These are phyloP conservation scores for Eriosoma lanigerum DNA, from an alignment of 1,140 invertebrate species.

Conservation along the genomic window DNA sequence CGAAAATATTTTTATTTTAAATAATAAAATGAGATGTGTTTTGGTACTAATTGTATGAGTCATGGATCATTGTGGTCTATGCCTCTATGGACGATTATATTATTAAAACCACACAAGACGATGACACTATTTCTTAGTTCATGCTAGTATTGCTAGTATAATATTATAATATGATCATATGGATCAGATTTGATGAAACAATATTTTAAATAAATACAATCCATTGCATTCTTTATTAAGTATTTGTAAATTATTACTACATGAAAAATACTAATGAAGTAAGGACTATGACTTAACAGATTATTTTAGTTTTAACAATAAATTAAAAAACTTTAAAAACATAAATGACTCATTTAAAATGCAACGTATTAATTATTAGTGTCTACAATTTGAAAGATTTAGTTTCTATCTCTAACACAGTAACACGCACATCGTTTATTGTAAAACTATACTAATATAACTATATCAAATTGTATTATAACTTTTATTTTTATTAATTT, in stretches of 20 bases:
- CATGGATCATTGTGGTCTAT: not conserved
- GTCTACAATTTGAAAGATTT: not conserved
- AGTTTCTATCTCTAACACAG: not conserved
- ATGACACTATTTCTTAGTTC: not conserved
- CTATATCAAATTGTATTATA: not conserved
- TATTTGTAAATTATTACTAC: not conserved
- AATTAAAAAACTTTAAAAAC: not conserved
- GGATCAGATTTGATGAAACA: not conserved
- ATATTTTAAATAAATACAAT: not conserved
- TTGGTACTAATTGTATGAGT: not conserved
- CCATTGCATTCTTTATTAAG: not conserved
- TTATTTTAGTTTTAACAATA: not conserved
- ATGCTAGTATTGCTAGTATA: no score
- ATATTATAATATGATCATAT: no score
- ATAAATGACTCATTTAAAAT: not conserved
- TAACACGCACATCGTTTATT: not conserved
- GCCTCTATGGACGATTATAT: no score
- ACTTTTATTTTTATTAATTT: not conserved
- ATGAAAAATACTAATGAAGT: not conserved
- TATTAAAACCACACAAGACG: conserved; percentile 8
- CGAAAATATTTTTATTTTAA: not conserved
- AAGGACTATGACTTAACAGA: not conserved
- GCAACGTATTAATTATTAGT: not conserved
- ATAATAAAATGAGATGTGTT: not conserved
- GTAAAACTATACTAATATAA: no score